Percentiles rank a stretch among this genome's conserved stretches.
Evolutionary conservation across 2,797 vertebrate species (phyloP).

Genomic region (Silurus lanzhouensis): DNA sequence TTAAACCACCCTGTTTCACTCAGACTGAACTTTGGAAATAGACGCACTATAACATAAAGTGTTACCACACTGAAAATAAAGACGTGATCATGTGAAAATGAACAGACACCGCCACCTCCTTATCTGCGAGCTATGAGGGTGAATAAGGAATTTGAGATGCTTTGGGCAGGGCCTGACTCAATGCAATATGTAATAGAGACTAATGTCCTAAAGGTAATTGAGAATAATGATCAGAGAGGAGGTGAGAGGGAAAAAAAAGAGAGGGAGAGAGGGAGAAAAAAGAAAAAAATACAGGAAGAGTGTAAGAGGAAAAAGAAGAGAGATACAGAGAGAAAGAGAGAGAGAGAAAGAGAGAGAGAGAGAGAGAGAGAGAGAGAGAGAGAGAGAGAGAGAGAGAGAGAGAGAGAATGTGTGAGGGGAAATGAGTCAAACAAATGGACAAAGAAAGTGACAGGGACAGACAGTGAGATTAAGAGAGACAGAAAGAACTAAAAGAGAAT

Average conservation of each 20-base stretch:
- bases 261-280: background rate
- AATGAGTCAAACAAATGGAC: background rate
- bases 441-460: background rate
- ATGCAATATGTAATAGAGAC: slow-evolving; percentile 38
- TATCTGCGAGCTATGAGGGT: background rate
- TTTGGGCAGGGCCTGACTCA: slow-evolving; percentile 35
- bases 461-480: background rate
- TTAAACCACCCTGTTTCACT: background rate
- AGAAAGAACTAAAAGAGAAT: too few relatives aligned
- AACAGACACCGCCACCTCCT: slow-evolving; percentile 27
- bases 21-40: background rate
- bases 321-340: background rate
- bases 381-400: background rate
- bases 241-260: background rate
- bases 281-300: background rate
- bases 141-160: slow-evolving; percentile 33
- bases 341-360: background rate
- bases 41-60: background rate
- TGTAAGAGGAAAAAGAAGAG: background rate
- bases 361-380: background rate
- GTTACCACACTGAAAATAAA: background rate
- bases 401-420: background rate
- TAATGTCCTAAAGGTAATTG: slow-evolving; percentile 44
- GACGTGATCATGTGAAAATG: background rate
- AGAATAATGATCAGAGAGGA: slow-evolving; percentile 41